These are phyloP conservation scores for Anomalospiza imberbis DNA, from an alignment of 2,797 vertebrate genomes.

Conservation along the genomic window DNA sequence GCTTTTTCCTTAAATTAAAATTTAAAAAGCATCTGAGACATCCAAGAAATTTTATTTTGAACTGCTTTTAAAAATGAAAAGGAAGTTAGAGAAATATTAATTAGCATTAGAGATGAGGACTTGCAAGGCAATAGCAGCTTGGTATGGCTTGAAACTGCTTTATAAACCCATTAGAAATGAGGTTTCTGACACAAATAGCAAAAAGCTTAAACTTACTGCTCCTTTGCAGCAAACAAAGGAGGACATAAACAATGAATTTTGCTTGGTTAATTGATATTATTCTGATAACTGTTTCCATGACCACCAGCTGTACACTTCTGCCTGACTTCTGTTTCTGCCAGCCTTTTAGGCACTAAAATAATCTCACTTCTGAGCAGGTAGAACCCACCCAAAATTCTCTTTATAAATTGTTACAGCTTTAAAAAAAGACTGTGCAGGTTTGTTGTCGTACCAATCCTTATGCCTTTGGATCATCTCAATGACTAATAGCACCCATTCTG, in stretches of 20 bases:
- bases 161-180: background rate
- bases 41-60: background rate
- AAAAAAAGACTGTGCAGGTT: background rate
- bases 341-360: background rate
- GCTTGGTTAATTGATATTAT: constrained; percentile 3
- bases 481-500: constrained; percentile 40
- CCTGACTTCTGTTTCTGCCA: background rate
- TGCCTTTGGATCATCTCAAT: constrained; percentile 9
- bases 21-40: background rate
- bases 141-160: background rate
- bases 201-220: background rate
- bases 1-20: background rate
- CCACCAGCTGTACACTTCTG: background rate
- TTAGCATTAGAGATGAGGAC: background rate
- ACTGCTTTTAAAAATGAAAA: background rate
- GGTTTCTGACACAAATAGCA: background rate
- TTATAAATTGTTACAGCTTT: background rate
- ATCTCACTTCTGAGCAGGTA: background rate
- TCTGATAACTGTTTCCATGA: background rate
- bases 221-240: background rate
- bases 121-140: background rate
- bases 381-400: background rate
- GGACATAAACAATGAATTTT: background rate
- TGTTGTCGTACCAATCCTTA: background rate
- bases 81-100: background rate